phyloP scores from a whole-genome alignment of 1,140 invertebrate species.

The Drosophila mauritiana region DNA sequence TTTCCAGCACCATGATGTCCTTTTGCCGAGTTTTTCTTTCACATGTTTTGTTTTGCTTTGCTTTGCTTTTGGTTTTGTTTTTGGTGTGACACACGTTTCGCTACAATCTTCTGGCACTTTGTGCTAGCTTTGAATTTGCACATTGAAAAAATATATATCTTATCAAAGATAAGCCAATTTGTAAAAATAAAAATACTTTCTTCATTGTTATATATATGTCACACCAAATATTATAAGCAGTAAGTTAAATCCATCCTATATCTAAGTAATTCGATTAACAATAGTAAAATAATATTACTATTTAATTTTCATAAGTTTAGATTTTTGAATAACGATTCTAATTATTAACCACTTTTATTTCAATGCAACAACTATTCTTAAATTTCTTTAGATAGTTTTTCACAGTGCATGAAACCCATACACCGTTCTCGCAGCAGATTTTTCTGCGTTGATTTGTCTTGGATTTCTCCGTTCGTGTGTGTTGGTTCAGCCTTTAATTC shows the following conservation, averaged over 20 bases:
- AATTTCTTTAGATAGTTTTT: background rate
- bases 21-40: constrained; percentile 26
- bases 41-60: constrained; percentile 20
- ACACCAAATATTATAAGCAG: too few species aligned
- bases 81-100: constrained; percentile 46
- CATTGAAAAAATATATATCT: constrained; percentile 1
- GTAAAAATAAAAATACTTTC: too few species aligned
- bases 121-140: constrained; percentile 29
- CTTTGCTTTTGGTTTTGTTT: constrained; percentile 32
- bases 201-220: background rate
- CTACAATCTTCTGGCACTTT: constrained; percentile 31
- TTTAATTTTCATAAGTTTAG: background rate
- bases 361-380: too few species aligned
- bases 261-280: too few species aligned
- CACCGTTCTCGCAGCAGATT: constrained; percentile 19
- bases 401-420: constrained; percentile 4
- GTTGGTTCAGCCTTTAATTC: constrained; percentile 62
- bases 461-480: constrained; percentile 36
- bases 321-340: too few species aligned
- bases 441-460: constrained; percentile 59
- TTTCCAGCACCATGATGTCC: constrained; percentile 31
- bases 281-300: too few species aligned
- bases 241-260: too few species aligned
- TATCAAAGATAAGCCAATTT: background rate
- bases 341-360: too few species aligned